Conservation (phyloP, 2,888 invertebrate genomes). For the Ormyrus thymus region DNA sequence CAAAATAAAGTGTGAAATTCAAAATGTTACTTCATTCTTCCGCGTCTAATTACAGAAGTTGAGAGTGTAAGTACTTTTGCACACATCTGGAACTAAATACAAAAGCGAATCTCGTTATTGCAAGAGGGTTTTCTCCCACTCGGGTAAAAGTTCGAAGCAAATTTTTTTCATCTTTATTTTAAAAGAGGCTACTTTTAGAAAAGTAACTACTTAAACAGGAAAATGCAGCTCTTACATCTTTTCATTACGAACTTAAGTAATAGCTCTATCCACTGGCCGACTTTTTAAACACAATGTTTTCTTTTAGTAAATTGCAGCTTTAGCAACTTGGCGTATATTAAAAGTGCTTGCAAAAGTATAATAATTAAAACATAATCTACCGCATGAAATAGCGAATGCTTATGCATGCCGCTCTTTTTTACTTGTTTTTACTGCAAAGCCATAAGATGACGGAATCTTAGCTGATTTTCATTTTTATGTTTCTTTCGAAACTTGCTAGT, state of each 20-base stretch:
- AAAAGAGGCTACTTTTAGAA: not conserved
- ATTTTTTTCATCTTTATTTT: not conserved
- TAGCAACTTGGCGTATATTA: not conserved
- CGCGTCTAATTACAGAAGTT: not conserved
- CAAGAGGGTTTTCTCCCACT: not conserved
- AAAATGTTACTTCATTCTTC: not conserved
- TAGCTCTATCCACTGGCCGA: slow-evolving; percentile 12
- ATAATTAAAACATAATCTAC: too few relatives aligned
- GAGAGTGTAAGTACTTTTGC: not conserved
- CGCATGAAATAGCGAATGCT: too few relatives aligned
- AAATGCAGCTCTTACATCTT: slow-evolving; percentile 3
- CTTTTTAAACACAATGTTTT: slow-evolving; percentile 27
- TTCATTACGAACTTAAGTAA: slow-evolving; percentile 2
- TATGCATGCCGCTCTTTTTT: too few relatives aligned
- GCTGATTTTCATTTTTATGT: too few relatives aligned
- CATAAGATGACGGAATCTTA: too few relatives aligned
- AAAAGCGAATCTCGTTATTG: not conserved
- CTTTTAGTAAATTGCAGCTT: slow-evolving; percentile 18
- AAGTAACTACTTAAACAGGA: slow-evolving; percentile 4
- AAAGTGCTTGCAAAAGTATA: too few relatives aligned
- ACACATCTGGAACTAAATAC: not conserved
- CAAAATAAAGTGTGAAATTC: not conserved
- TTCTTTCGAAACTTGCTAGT: too few relatives aligned
- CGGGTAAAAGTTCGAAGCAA: slow-evolving; percentile 6
- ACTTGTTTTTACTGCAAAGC: too few relatives aligned